These are phyloP conservation scores for Zaprionus africanus DNA, from an alignment of 1,140 invertebrate genomes.

Conservation along the genomic window DNA sequence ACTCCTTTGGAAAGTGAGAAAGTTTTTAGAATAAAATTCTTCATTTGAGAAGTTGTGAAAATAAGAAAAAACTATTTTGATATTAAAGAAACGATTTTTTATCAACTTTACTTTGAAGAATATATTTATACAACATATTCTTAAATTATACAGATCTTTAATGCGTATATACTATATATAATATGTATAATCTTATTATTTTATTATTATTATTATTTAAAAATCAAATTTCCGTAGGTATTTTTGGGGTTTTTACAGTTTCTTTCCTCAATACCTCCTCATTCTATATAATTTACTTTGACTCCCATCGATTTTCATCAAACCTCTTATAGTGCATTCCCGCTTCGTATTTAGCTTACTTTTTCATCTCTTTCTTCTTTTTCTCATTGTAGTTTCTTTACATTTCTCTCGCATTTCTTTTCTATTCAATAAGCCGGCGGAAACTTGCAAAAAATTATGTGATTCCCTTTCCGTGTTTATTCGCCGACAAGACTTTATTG, in stretches of 20 bases:
- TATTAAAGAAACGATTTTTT: too few species aligned
- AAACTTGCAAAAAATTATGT: conserved; percentile 56
- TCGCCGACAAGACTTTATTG: conserved; percentile 9
- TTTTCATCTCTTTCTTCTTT: background rate
- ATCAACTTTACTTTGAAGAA: too few species aligned
- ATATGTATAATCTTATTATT: too few species aligned
- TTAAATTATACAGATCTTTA: too few species aligned
- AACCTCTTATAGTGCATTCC: conserved; percentile 11
- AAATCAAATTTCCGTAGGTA: too few species aligned
- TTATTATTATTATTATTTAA: too few species aligned
- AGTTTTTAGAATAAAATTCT: too few species aligned
- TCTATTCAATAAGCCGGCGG: conserved; percentile 46
- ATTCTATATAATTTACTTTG: background rate
- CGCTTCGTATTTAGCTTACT: background rate
- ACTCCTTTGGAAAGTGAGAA: background rate
- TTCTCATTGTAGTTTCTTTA: conserved; percentile 18
- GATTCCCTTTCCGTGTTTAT: conserved; percentile 44
- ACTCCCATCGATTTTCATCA: background rate
- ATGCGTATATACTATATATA: too few species aligned
- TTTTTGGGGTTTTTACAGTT: background rate
- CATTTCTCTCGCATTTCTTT: conserved; percentile 13
- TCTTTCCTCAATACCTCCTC: background rate
- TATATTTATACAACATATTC: too few species aligned
- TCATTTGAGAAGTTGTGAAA: too few species aligned
- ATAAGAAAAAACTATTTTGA: too few species aligned